Base-by-base conservation (phyloP, 2,888 invertebrate species). In the Caenorhabditis virilis region DNA sequence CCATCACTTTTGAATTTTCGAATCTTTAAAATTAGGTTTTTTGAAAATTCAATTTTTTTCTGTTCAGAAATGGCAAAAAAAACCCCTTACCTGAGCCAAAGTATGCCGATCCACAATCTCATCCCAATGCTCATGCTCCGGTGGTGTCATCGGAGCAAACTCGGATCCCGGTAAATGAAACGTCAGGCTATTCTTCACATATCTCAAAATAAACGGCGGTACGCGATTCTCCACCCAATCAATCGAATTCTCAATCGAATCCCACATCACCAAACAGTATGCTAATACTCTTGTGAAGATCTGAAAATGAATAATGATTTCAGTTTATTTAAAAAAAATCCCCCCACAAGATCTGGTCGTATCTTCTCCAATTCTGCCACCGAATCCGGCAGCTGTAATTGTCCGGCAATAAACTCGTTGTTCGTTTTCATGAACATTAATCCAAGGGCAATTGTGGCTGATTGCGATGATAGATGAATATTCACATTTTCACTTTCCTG, bases 391-490 rank as follows among this genome's bases (percentile, higher is more conserved):
- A 93, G 91, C 42, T 88, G 87, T 88, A 97, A 90, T 93, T 93
- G 93, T 71, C 90, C 89, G 3, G 93, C 93, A 1, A 94, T 90
- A 2, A 93, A 90, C 66, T 83, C 88, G 85, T 91, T 91, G 58
- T 89, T 89, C 2, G 91, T 90, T 67, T 90, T 89, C 83, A 94
- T 89, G 86, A 91, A 95, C 88, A 95, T 90, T 77, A 97, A 88
- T 0, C 95, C 95, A 3, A 98, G 86, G 0, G 97, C 95, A 30
- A 95, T 86, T 0, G 94, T 94, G 0, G 97, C 95, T 0, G 95
- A 95, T 0, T 95, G 94, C 0, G 93, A 90, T 1, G 95, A 95
- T 47, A 97, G 92, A 86, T 97, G 94, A 60, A 93, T 89, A 86
- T 97, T 97, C 45, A 93, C 91, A 0, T 89, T 89, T 61, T 91